Evolutionary conservation across 2,797 vertebrate genomes (phyloP), one percentile per base, ranked within the genome.

Genomic region (Menidia menidia): DNA sequence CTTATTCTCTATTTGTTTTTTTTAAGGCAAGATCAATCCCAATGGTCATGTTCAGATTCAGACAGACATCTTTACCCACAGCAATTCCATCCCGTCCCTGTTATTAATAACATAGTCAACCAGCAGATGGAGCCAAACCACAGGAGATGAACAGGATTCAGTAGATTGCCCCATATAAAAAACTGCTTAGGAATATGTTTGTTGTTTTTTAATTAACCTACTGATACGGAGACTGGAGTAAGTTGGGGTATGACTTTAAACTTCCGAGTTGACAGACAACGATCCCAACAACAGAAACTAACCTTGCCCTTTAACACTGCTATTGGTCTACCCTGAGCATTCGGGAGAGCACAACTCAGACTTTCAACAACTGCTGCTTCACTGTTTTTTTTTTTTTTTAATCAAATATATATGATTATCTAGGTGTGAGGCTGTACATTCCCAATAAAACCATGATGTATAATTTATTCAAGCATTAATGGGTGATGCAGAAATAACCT

Each of bases 81-180:
- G 25, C 15, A 18, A 14, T 15, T 39, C 35, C 35, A 39, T 10
- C 31, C 19, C 9, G 8, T 56, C 10, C 18, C 12, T 6, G 9
- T 25, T 32, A 41, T 11, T 18, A 52, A 10, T 72, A 73, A 33
- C 39, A 44, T 9, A 61, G n/a, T 52, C 54, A 41, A 51, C 77
- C 89, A 84, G 68, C 16, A 88, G 88, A 76, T 87, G 88, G 89
- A 76, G 86, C 64, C 60, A 78, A 48, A 88, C 72, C 14, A 71
- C 75, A 81, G 25, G 4, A 48, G 35, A 75, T 6, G 3, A 19
- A 33, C n/a, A 7, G 4, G 14, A 5, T 25, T 56, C 7, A 42
- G 9, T 33, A 50, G 5, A 4, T 41, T 43, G 68, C 13, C 25
- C 25, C 25, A 25, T 32, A 47, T n/a, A 50, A 53, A 43, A 9